Evolutionary conservation across 2,797 vertebrate species (phyloP).

Genomic region (Sphenodon punctatus): DNA sequence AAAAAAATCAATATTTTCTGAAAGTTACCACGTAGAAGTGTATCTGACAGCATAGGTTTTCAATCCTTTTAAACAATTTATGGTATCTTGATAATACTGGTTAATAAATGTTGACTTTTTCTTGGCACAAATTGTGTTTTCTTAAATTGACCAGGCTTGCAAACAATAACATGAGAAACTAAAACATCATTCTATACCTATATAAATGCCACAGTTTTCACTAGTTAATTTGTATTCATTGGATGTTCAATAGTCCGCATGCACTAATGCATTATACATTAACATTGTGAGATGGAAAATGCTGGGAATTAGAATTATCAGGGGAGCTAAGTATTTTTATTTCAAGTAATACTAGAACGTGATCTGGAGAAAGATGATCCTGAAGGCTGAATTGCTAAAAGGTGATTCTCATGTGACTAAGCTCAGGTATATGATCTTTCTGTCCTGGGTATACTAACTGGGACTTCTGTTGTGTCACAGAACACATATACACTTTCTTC

Average conservation of each 20-base stretch:
- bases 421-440: neutral
- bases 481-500: too few species aligned
- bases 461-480: too few species aligned
- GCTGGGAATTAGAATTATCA: neutral
- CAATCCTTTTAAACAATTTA: neutral
- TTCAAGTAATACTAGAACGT: neutral
- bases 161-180: neutral
- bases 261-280: neutral
- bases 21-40: neutral
- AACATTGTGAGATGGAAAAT: neutral
- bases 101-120: neutral
- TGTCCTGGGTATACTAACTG: neutral
- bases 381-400: neutral
- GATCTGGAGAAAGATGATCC: neutral
- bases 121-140: neutral
- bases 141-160: neutral
- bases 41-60: neutral
- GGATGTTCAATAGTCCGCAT: neutral
- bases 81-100: neutral
- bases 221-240: neutral
- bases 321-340: neutral
- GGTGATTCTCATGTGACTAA: neutral
- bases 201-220: neutral
- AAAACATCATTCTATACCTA: neutral
- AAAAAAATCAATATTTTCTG: neutral